Evolutionary conservation across 1,140 invertebrate genomes (phyloP), one percentile per base, ranked within the genome.

Genomic region (Battus philenor): DNA sequence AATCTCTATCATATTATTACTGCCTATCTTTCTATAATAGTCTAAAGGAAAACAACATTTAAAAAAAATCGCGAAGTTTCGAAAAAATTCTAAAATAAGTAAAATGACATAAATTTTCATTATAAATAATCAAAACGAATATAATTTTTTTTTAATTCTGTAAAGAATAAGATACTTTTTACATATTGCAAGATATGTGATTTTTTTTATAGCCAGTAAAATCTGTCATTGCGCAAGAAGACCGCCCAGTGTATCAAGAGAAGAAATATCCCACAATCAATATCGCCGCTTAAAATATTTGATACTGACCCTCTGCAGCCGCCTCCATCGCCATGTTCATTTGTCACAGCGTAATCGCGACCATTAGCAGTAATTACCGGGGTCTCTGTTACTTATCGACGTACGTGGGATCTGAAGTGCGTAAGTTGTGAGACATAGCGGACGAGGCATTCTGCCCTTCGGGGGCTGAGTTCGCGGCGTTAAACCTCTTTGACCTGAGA

Each of bases 291-390:
- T 26, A 27, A 36, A 27, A 41, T 27, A 41, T 41, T 41, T 24
- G 38, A 41, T 41, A 41, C 22, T 27, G 38, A 16, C 24, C 38
- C 22, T 27, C 29, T 27, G 22, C 36, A 41, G 36, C 15, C 38
- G 38, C 22, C 17, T 32, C 43, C 34, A 33, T 45, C 17, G 44
- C 36, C 44, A 44, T 46, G 33, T 48, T 38, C 51, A 59, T 54
- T 54, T 51, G 48, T 54, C 56, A 41, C 38, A 54, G 43, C 16
- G 39, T 41, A 49, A 49, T 46, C 51, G 46, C 44, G 27, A 32
- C 55, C 51, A 59, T 59, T 59, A 54, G 51, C 34, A 34, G 48
- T 59, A 59, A 59, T 59, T 54, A 50, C 47, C 3, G 44, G 22
- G 24, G 22, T 39, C 36, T 44, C 44, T 24, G 38, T n/a, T 10